Conservation (phyloP, 2,888 invertebrate genomes). For the Pterostichus niger region DNA sequence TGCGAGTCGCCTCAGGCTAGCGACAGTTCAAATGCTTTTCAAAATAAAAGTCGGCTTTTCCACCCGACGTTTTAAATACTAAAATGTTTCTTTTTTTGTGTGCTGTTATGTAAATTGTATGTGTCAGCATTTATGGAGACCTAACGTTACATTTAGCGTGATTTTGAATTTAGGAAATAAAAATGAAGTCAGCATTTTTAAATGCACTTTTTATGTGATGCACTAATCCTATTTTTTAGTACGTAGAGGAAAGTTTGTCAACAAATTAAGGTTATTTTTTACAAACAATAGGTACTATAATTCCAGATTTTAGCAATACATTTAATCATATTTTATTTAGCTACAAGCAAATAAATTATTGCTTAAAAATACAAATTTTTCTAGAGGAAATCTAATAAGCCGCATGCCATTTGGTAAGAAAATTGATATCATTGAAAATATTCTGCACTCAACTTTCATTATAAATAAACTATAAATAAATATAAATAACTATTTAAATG, state of each 20-base stretch:
- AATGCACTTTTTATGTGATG: background rate
- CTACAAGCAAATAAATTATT: too few species aligned
- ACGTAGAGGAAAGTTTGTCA: background rate
- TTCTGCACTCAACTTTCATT: too few species aligned
- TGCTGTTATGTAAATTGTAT: conserved; percentile 16
- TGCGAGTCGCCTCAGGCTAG: conserved; percentile 38
- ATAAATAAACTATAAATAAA: too few species aligned
- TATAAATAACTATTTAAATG: too few species aligned
- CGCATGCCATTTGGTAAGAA: too few species aligned
- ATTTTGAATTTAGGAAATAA: background rate
- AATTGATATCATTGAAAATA: too few species aligned
- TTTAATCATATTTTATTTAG: too few species aligned
- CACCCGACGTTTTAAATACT: conserved; percentile 31
- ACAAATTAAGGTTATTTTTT: background rate
- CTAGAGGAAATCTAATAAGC: too few species aligned
- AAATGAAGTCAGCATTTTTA: background rate
- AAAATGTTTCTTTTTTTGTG: conserved; percentile 38
- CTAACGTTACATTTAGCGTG: background rate
- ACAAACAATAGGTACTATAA: too few species aligned
- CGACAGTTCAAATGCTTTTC: conserved; percentile 29
- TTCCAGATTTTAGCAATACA: too few species aligned
- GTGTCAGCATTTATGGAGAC: conserved; percentile 13
- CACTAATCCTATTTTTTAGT: background rate
- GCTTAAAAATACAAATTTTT: too few species aligned
- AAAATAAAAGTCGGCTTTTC: conserved; percentile 22